Evolutionary conservation across 2,113 vertebrate genomes (phyloP), one percentile per base, ranked within the genome.

Genomic region (Arizona elegans): DNA sequence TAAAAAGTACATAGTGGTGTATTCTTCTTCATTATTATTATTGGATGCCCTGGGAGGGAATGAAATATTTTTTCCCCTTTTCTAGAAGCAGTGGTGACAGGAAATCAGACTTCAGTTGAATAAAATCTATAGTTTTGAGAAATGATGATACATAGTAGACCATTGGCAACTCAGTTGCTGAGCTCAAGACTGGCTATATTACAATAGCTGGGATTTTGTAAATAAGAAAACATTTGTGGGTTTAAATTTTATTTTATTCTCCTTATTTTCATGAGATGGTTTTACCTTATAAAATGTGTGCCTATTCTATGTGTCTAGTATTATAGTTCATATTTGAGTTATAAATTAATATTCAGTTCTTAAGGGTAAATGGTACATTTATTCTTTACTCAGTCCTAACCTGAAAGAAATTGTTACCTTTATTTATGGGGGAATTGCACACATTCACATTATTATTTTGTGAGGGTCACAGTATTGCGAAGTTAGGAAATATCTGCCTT

Each of bases 401-500:
- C 33, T 81, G 33, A 81, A 38, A 38, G 17, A 81, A 81, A 81
- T 38, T 7, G 3, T 81, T 38, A 81, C 2, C 17, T 81, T 81
- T 81, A 81, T 81, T 81, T 33, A 38, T 38, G 70, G 33, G n/a
- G 33, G 33, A 21, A 38, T 38, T 81, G 70, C 70, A 81, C 70
- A 81, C 38, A 81, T 81, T 38, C 70, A 38, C 17, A 21, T 21
- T 81, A 81, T 81, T 1, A 38, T 38, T 81, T 81, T 38, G 15
- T 81, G 33, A 33, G 15, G 17, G 70, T 38, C n/a, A 81, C 7
- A 81, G 70, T 38, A 81, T 58, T 11, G 38, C 26, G 53, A 70
- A 86, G 90, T 0, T 0, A 89, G 43, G 89, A 54, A 90, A 95
- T 95, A 93, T 93, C 81, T 38, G 8, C 91, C 92, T 87, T 38